Base-by-base conservation (phyloP, 1,140 invertebrate species). In the Leptopilina clavipes region DNA sequence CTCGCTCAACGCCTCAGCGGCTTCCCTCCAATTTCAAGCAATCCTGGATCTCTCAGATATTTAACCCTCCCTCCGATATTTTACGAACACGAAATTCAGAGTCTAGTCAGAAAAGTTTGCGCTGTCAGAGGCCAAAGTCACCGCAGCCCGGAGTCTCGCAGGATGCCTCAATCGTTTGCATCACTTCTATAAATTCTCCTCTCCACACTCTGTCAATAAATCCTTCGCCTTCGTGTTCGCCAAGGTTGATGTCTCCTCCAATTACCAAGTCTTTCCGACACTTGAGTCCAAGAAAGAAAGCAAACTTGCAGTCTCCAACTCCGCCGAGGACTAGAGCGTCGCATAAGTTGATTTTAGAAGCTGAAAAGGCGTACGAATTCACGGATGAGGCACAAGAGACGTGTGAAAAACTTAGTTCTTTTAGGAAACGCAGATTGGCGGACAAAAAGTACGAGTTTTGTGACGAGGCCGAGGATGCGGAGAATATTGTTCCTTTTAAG, bases 381-480 rank as follows among this genome's bases (percentile, higher is more conserved):
- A 95, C 94, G 0, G 95, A 96, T 81, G 95, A 96, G 76, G 92
- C 94, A 19, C 95, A 96, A 79, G 92, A 92, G 40, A 78, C 95
- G 72, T 95, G 93, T 83, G 95, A 96, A 85, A 97, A 96, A 85
- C 92, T 97, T 3, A 95, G 94, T 79, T 94, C 93, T 59, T 96
- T 95, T 86, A 92, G 95, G 6, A 96, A 96, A 85, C 92, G 96
- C 70, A 92, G 95, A 3, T 87, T 97, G 40, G 96, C 96, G 0
- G 96, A 98, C 83, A 97, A 97, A 87, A 97, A 97, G 85, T 98
- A 98, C 85, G 96, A 97, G 85, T 96, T 97, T 82, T 95, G 94
- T 3, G 96, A 96, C 75, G 90, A 90, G 75, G 82, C 87, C 3
- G 95, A 96, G 81, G 96, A 96, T 85, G 94, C 94, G 7, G 95